Percentiles rank a stretch among this genome's conserved stretches.
Evolutionary conservation across 2,113 vertebrate species (phyloP).

Genomic region (Murina feae): DNA sequence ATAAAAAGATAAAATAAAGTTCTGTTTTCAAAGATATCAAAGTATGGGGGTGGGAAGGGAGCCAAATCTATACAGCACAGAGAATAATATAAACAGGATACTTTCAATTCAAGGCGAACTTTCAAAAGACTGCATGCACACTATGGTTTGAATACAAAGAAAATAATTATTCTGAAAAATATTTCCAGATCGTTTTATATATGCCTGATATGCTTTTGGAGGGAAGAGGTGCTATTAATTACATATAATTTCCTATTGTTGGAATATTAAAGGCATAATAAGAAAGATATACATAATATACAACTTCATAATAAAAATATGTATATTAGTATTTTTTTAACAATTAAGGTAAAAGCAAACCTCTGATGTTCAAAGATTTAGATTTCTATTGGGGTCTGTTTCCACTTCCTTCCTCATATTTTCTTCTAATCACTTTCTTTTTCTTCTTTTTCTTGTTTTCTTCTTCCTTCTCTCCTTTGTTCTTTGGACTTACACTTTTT

Average conservation of each 20-base stretch:
- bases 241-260: neutral
- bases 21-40: neutral
- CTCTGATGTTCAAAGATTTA: neutral
- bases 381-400: neutral
- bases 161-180: neutral
- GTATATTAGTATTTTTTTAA: neutral
- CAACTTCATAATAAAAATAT: neutral
- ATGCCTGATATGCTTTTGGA: neutral
- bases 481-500: neutral
- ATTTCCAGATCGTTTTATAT: neutral
- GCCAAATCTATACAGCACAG: neutral
- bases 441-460: neutral
- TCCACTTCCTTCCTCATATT: neutral
- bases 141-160: neutral
- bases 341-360: neutral
- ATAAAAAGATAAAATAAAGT: neutral
- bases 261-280: neutral
- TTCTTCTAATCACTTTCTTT: neutral
- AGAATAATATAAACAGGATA: neutral
- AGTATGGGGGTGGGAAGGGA: neutral
- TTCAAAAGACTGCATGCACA: neutral
- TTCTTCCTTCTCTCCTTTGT: neutral
- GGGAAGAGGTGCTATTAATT: neutral
- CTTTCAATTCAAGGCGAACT: neutral
- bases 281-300: neutral